Evolutionary conservation across 2,113 vertebrate species (phyloP).

Genomic region (Fukomys damarensis): DNA sequence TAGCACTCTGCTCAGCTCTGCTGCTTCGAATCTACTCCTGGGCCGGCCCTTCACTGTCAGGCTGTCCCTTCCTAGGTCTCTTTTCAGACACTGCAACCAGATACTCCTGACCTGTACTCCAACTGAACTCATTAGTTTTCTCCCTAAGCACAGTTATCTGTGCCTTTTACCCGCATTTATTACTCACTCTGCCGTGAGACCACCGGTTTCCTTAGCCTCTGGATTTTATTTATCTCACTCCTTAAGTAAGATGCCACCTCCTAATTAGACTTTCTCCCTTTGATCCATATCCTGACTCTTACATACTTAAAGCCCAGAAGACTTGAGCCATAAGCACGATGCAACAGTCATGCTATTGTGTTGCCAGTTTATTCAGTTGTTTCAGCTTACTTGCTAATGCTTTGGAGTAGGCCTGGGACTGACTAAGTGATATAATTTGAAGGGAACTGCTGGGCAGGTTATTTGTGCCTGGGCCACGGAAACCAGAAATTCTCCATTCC

Average conservation of each 20-base stretch:
- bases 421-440: background rate
- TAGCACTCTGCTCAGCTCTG: background rate
- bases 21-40: background rate
- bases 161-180: conserved; percentile 22
- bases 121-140: background rate
- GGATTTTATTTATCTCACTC: conserved; percentile 13
- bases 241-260: background rate
- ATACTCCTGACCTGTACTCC: background rate
- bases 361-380: too few relatives aligned
- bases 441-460: background rate
- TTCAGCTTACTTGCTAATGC: conserved; percentile 35
- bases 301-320: conserved; percentile 42
- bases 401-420: background rate
- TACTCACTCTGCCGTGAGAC: background rate
- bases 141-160: background rate
- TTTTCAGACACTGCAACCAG: background rate
- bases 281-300: background rate
- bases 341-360: background rate
- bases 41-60: background rate
- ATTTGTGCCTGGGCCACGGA: background rate
- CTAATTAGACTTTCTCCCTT: conserved; percentile 27
- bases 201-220: background rate
- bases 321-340: background rate
- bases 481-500: background rate
- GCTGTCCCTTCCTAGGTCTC: background rate